These are phyloP conservation scores for Choristoneura rosaceana DNA, from an alignment of 2,888 invertebrate genomes.

Conservation along the genomic window DNA sequence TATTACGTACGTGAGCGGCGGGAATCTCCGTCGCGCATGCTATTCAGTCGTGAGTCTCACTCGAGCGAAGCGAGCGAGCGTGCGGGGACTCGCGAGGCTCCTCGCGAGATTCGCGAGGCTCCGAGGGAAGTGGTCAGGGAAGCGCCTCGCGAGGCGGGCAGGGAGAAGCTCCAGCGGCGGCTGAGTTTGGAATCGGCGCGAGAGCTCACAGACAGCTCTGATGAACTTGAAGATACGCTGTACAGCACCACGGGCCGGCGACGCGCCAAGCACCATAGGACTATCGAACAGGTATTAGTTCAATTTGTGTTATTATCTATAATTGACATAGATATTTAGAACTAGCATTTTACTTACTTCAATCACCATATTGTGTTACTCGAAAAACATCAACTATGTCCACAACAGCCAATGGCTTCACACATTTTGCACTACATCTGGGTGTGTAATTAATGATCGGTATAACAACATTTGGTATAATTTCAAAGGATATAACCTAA, in stretches of 20 bases:
- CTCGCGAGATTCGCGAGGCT: constrained; percentile 56
- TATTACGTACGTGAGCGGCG: constrained; percentile 71
- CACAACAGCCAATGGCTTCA: too few species aligned
- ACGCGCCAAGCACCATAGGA: constrained; percentile 85
- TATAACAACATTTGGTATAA: too few species aligned
- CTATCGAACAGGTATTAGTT: constrained; percentile 86
- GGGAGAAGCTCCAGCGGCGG: constrained; percentile 86
- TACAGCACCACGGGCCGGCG: constrained; percentile 86
- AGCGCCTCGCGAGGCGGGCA: constrained; percentile 56
- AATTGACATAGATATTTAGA: too few species aligned
- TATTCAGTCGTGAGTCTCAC: constrained; percentile 71
- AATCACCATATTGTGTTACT: too few species aligned
- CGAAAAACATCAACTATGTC: too few species aligned
- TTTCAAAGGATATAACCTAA: too few species aligned
- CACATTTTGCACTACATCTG: too few species aligned
- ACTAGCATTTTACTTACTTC: too few species aligned
- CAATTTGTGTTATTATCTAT: constrained; percentile 18
- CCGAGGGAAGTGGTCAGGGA: constrained; percentile 55
- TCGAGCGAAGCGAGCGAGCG: constrained; percentile 75
- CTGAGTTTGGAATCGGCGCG: constrained; percentile 90
- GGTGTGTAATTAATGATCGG: too few species aligned
- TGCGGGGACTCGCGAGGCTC: constrained; percentile 63
- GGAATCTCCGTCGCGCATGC: constrained; percentile 69
- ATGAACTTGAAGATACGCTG: constrained; percentile 85
- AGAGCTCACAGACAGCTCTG: constrained; percentile 89